These are phyloP conservation scores for Anodontia alba DNA, from an alignment of 2,888 invertebrate species.

Conservation along the genomic window DNA sequence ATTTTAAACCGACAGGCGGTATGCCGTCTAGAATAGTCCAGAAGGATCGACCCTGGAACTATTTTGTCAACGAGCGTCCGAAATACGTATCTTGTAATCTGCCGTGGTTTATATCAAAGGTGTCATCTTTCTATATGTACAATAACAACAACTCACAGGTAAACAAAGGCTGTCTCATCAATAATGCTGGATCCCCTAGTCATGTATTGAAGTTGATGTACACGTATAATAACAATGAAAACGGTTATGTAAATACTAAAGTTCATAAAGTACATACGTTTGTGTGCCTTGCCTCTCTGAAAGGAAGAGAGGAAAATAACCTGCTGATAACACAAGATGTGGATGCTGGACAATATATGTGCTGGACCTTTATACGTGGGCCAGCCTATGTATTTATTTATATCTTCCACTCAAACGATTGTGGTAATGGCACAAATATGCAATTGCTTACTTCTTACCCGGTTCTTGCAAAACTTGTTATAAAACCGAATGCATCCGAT, in stretches of 20 bases:
- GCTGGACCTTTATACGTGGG: conserved; percentile 55
- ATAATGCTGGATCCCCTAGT: conserved; percentile 31
- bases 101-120: conserved; percentile 61
- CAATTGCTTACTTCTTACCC: conserved; percentile 46
- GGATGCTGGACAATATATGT: conserved; percentile 38
- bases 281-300: conserved; percentile 59
- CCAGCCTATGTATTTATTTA: conserved; percentile 42
- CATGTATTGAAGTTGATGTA: conserved; percentile 50
- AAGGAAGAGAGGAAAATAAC: conserved; percentile 55
- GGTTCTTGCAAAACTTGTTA: conserved; percentile 47
- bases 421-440: conserved; percentile 60
- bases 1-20: conserved; percentile 36
- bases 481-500: conserved; percentile 40
- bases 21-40: conserved; percentile 35
- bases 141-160: conserved; percentile 29
- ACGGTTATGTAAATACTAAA: conserved; percentile 20
- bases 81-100: conserved; percentile 52
- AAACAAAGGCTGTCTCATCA: conserved; percentile 47
- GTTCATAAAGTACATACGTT: conserved; percentile 33
- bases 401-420: conserved; percentile 50
- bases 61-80: conserved; percentile 50
- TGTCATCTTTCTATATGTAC: conserved; percentile 50
- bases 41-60: conserved; percentile 53
- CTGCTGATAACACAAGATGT: conserved; percentile 52
- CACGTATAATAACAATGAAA: conserved; percentile 28